These are phyloP conservation scores for Ariolimax columbianus DNA, from an alignment of 2,888 invertebrate genomes.

Conservation along the genomic window DNA sequence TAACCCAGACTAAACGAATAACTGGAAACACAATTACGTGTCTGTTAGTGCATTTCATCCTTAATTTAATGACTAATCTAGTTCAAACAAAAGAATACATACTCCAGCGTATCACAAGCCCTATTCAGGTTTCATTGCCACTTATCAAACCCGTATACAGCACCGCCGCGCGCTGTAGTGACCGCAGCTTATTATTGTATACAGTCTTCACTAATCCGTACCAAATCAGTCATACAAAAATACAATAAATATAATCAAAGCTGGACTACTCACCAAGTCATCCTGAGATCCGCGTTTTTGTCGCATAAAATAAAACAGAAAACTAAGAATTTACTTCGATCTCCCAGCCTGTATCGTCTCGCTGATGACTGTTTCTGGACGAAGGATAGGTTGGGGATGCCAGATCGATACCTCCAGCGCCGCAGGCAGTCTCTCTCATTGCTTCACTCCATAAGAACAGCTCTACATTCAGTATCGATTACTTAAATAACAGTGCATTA, in stretches of 20 bases:
- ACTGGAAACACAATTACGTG: too few relatives aligned
- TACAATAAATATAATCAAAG: background rate
- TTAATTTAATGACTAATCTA: too few relatives aligned
- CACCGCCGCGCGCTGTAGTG: too few relatives aligned
- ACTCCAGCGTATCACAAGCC: too few relatives aligned
- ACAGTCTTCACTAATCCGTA: too few relatives aligned
- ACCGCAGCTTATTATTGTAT: too few relatives aligned
- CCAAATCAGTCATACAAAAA: background rate
- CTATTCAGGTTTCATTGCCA: too few relatives aligned
- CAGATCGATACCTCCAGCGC: slow-evolving; percentile 17
- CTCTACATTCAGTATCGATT: slow-evolving; percentile 9
- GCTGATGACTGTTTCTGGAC: background rate
- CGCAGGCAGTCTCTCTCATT: background rate
- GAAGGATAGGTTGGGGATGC: slow-evolving; percentile 5
- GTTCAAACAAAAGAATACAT: too few relatives aligned
- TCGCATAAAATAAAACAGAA: background rate
- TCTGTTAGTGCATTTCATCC: too few relatives aligned
- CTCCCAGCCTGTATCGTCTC: background rate
- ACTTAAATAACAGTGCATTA: background rate
- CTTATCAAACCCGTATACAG: too few relatives aligned
- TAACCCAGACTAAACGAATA: too few relatives aligned
- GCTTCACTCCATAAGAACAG: background rate
- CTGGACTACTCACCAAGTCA: slow-evolving; percentile 5
- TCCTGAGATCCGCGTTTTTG: background rate
- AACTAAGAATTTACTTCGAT: background rate